phyloP scores from a whole-genome alignment of 2,888 invertebrate species.

The Tigriopus californicus region DNA sequence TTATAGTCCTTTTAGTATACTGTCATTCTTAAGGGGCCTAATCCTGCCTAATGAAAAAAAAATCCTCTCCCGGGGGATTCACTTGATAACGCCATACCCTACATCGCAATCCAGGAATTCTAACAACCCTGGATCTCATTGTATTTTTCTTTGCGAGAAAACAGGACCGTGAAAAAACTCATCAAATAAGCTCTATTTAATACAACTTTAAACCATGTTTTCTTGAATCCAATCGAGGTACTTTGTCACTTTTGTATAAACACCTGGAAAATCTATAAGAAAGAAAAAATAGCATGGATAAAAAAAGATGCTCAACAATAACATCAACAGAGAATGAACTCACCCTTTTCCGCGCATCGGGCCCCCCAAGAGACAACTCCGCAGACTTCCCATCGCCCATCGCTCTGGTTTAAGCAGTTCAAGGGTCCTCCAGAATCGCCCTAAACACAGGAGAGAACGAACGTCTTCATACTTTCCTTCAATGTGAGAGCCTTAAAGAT shows the following conservation, averaged over 20 bases:
- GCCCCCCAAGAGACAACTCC: constrained; percentile 74
- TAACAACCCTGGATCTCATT: too few relatives aligned
- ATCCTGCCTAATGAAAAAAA: too few relatives aligned
- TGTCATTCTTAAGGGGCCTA: too few relatives aligned
- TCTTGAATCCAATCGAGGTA: constrained; percentile 9
- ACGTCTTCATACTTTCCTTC: too few relatives aligned
- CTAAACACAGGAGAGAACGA: constrained; percentile 29
- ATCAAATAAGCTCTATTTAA: too few relatives aligned
- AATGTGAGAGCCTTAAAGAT: too few relatives aligned
- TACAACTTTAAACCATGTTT: not conserved
- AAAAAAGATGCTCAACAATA: not conserved
- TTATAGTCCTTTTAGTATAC: too few relatives aligned
- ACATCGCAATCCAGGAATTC: too few relatives aligned
- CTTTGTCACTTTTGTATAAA: constrained; percentile 4
- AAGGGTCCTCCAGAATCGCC: constrained; percentile 71
- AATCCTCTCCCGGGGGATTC: too few relatives aligned
- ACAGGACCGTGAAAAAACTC: too few relatives aligned
- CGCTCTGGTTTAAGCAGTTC: constrained; percentile 44
- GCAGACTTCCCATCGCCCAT: constrained; percentile 53
- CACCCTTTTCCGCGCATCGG: constrained; percentile 43
- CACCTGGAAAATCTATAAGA: constrained; percentile 3
- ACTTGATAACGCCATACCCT: too few relatives aligned
- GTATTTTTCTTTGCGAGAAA: too few relatives aligned
- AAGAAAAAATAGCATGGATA: not conserved
- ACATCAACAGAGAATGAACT: not conserved